Percentiles rank a stretch among this genome's conserved stretches.
Conservation (phyloP, 2,888 invertebrate genomes). For the Conus canariensis region DNA sequence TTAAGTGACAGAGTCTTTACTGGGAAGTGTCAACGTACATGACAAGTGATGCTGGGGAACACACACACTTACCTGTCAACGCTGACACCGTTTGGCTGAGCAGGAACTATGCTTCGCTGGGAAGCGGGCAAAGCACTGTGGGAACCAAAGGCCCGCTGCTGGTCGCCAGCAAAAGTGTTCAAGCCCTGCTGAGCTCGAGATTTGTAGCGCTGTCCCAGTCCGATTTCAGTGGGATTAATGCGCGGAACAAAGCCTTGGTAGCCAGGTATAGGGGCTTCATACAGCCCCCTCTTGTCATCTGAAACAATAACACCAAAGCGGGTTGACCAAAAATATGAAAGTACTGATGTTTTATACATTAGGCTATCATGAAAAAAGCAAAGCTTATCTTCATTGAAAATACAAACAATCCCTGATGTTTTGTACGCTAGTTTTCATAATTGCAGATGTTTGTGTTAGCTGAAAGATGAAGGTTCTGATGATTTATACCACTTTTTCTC, state of each 20-base stretch:
- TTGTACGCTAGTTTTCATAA: too few species aligned
- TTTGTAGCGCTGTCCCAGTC: slow-evolving; percentile 76
- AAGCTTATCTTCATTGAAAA: background rate
- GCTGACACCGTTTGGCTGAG: slow-evolving; percentile 1
- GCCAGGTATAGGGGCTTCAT: slow-evolving; percentile 78
- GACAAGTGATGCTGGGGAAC: too few species aligned
- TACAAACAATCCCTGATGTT: too few species aligned
- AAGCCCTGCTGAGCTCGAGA: slow-evolving; percentile 73
- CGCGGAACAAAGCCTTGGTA: slow-evolving; percentile 78
- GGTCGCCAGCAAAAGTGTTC: slow-evolving; percentile 71
- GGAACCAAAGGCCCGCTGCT: slow-evolving; percentile 6
- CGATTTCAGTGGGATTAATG: slow-evolving; percentile 75
- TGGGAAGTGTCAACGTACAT: too few species aligned
- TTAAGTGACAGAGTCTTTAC: too few species aligned
- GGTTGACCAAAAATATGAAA: too few species aligned
- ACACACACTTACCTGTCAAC: slow-evolving; percentile 6
- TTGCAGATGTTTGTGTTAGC: too few species aligned
- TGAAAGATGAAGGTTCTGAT: too few species aligned
- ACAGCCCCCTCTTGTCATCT: slow-evolving; percentile 70
- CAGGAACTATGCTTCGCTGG: background rate
- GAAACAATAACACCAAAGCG: slow-evolving; percentile 33
- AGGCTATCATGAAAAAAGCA: too few species aligned
- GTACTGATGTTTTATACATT: too few species aligned
- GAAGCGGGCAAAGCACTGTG: background rate
- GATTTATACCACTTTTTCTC: too few species aligned